Conservation (phyloP, 2,113 vertebrate genomes). For the Hippopotamus amphibius region DNA sequence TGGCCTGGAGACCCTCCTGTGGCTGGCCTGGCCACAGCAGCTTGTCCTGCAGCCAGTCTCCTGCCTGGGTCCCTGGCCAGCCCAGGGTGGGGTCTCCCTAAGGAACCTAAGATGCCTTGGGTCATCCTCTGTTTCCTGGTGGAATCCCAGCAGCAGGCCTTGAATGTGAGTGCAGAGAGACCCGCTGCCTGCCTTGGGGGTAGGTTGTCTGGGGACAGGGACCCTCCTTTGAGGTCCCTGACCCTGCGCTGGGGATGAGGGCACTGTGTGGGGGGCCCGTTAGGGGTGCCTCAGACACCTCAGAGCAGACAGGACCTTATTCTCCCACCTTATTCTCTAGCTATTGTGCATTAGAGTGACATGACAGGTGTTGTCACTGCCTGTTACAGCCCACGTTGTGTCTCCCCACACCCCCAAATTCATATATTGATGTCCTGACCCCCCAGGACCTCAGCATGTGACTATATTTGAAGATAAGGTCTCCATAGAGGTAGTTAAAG, state of each 20-base stretch:
- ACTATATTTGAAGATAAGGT: not conserved
- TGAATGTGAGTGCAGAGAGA: not conserved
- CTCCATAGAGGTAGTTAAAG: not conserved
- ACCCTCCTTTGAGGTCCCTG: not conserved
- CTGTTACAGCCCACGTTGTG: not conserved
- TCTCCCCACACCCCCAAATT: not conserved
- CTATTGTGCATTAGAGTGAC: not conserved
- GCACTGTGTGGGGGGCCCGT: not conserved
- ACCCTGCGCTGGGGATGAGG: not conserved
- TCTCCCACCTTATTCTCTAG: not conserved
- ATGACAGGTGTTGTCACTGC: not conserved
- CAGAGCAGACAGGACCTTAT: not conserved
- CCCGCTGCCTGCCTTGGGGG: not conserved
- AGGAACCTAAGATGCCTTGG: not conserved
- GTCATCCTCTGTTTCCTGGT: not conserved
- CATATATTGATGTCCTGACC: not conserved
- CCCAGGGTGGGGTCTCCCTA: not conserved
- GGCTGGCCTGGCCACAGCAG: not conserved
- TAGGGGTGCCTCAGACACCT: not conserved
- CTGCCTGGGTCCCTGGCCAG: not conserved
- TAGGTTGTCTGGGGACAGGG: not conserved
- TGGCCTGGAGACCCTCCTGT: not conserved
- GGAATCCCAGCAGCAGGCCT: not conserved
- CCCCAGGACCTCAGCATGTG: not conserved
- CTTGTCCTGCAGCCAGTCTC: not conserved